Evolutionary conservation across 2,797 vertebrate genomes (phyloP), one percentile per base, ranked within the genome.

Genomic region (Vireo griseus): DNA sequence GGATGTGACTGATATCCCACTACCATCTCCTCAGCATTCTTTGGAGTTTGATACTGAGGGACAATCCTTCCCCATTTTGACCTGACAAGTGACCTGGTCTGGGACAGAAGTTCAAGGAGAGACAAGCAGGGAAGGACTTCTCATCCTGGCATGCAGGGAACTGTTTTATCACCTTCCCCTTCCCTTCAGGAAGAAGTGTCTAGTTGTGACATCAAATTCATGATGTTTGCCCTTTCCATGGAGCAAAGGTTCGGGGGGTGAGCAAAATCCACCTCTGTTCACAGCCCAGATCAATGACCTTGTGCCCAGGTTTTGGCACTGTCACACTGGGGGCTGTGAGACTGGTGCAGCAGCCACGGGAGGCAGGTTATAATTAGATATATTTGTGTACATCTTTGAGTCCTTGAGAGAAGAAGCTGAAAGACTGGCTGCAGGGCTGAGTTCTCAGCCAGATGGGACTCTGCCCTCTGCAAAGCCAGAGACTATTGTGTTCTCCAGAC

Each of bases 331-430:
- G 71, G 90, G 94, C 80, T 93, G 59, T 52, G 74, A 48, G 83
- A 72, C 45, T 91, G 75, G 82, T 73, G 55, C 78, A 78, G 74
- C 80, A 89, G 93, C 54, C 80, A 90, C 1, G 2, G 86, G 66
- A 94, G 59, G 65, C 68, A 89, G 93, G 95, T 92, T 97, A 96
- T 91, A 96, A 97, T 96, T 97, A 97, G 96, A 85, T 44, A 25
- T 69, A 94, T 92, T 95, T 95, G 80, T 95, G 86, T 78, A 88
- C 54, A 75, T 94, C 75, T 92, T 77, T 68, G 90, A 96, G 95
- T 89, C 93, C 95, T 95, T 96, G 86, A 87, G 84, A 93, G 72
- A 90, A 96, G 72, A 77, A 86, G 88, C 92, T 69, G 74, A 90
- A 95, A 95, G 79, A 90, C 59, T 93, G 85, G 58, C 92, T 90